phyloP scores from a whole-genome alignment of 2,888 invertebrate genomes.

The Hylaea fasciaria region DNA sequence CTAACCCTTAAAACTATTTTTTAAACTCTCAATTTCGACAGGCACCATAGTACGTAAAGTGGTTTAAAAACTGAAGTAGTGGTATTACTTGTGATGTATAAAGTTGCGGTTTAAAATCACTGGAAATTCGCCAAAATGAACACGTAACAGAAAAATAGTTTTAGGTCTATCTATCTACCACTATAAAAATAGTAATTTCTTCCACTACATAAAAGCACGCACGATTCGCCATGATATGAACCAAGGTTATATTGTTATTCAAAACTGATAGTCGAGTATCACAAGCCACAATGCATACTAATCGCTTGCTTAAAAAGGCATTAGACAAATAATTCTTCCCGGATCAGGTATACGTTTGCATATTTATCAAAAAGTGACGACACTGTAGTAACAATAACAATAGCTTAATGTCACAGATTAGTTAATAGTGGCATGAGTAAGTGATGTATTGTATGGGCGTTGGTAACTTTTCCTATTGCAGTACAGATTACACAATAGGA shows the following conservation, averaged over 20 bases:
- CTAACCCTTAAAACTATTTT: too few species aligned
- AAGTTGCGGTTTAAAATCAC: too few species aligned
- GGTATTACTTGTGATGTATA: too few species aligned
- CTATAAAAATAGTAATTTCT: not conserved
- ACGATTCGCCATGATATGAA: conserved; percentile 1
- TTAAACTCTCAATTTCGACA: too few species aligned
- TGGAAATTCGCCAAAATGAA: too few species aligned
- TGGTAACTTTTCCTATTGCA: conserved; percentile 29
- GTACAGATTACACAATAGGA: conserved; percentile 29
- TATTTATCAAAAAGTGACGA: conserved; percentile 31
- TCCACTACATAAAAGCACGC: not conserved
- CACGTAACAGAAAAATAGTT: too few species aligned
- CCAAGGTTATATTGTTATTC: conserved; percentile 9
- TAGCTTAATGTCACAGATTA: conserved; percentile 13
- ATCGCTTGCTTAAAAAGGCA: conserved; percentile 13
- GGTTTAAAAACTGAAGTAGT: too few species aligned
- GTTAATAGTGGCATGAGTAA: conserved; percentile 14
- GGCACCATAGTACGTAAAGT: too few species aligned
- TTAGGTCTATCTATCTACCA: too few species aligned
- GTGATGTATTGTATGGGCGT: conserved; percentile 31
- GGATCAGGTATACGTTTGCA: conserved; percentile 17
- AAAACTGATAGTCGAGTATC: conserved; percentile 15
- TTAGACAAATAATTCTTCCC: conserved; percentile 14
- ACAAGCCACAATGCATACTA: conserved; percentile 9
- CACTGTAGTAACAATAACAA: conserved; percentile 35